Percentiles rank a stretch among this genome's conserved stretches.
Evolutionary conservation across 2,888 invertebrate species (phyloP).

Genomic region (Hyposoter dolosus): DNA sequence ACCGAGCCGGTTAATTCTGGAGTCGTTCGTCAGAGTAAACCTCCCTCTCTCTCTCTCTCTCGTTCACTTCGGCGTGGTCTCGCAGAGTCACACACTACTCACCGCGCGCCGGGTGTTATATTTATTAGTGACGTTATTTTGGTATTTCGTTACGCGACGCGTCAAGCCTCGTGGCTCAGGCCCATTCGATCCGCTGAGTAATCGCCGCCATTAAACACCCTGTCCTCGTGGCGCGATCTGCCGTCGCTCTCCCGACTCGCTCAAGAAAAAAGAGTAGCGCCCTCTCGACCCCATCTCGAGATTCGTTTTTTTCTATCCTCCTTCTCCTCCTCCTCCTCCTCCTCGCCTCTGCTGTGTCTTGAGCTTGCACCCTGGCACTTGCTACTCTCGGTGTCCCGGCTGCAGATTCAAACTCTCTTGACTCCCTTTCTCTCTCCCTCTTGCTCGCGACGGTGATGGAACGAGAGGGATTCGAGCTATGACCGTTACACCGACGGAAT

Average conservation of each 20-base stretch:
- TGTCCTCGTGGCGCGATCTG: slow-evolving; percentile 77
- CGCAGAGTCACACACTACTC: slow-evolving; percentile 69
- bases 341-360: not conserved
- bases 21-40: slow-evolving; percentile 78
- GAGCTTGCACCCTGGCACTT: slow-evolving; percentile 42
- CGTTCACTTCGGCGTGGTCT: slow-evolving; percentile 61
- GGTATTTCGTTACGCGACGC: slow-evolving; percentile 83
- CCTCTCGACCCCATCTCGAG: slow-evolving; percentile 26
- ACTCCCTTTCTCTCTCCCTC: slow-evolving; percentile 20
- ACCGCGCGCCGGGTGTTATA: slow-evolving; percentile 75
- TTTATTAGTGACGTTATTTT: slow-evolving; percentile 84
- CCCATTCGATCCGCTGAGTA: slow-evolving; percentile 84
- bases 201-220: slow-evolving; percentile 83
- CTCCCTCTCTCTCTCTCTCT: slow-evolving; percentile 16
- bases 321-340: not conserved
- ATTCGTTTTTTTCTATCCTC: not conserved
- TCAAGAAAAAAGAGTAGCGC: slow-evolving; percentile 34
- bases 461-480: slow-evolving; percentile 78
- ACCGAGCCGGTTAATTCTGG: slow-evolving; percentile 83
- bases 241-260: slow-evolving; percentile 61
- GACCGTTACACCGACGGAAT: slow-evolving; percentile 80
- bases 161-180: slow-evolving; percentile 78
- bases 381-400: slow-evolving; percentile 32
- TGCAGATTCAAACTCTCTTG: slow-evolving; percentile 56
- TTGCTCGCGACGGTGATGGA: slow-evolving; percentile 77